Evolutionary conservation across 2,888 invertebrate genomes (phyloP).

Genomic region (Phyllotreta cruciferae): DNA sequence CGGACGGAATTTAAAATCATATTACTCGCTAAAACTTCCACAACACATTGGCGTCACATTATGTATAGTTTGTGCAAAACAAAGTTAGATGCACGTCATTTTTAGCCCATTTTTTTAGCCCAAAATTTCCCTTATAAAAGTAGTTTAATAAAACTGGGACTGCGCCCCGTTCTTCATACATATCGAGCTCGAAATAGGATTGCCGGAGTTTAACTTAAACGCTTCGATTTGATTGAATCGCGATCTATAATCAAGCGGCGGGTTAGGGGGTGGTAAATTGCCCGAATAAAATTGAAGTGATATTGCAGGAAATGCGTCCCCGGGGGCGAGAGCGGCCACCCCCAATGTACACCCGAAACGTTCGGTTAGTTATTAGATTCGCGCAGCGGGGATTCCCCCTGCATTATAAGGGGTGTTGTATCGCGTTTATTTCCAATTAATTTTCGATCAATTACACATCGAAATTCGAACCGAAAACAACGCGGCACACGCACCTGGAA

Average conservation of each 20-base stretch:
- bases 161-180: neutral
- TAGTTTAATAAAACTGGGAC: neutral
- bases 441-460: no score
- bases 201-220: constrained; percentile 14
- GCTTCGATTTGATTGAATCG: constrained; percentile 41
- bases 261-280: constrained; percentile 48
- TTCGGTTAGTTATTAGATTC: constrained; percentile 35
- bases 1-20: constrained; percentile 59
- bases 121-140: no score
- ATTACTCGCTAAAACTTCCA: constrained; percentile 43
- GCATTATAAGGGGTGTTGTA: no score
- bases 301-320: constrained; percentile 51
- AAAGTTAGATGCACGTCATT: no score
- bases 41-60: no score
- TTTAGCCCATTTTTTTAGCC: no score
- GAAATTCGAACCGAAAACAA: no score
- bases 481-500: no score
- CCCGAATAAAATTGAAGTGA: constrained; percentile 53
- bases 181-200: neutral
- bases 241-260: constrained; percentile 48
- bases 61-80: no score
- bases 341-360: neutral
- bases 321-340: constrained; percentile 38
- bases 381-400: constrained; percentile 30
- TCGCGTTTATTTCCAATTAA: no score